A percentile compares a stretch with the other conserved stretches of the same genome.
phyloP scores from a whole-genome alignment of 2,797 vertebrate genomes.

The Catharus ustulatus region DNA sequence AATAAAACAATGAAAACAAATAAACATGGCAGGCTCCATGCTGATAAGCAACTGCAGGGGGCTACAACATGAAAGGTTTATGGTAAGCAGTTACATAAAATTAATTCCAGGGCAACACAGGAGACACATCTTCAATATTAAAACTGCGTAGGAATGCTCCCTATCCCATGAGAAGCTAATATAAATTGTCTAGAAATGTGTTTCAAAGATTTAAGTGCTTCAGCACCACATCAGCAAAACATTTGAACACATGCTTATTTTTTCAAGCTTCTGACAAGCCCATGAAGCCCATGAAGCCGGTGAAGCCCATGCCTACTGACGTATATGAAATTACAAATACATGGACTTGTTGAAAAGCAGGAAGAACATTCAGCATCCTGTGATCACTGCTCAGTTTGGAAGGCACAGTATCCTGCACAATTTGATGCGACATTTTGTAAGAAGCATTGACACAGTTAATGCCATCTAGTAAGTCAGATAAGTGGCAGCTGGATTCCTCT shows the following conservation, averaged over 20 bases:
- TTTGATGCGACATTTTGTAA: background rate
- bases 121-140: background rate
- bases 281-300: background rate
- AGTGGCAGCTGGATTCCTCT: background rate
- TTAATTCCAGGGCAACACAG: background rate
- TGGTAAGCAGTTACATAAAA: background rate
- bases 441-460: background rate
- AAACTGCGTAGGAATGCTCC: background rate
- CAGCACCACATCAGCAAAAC: background rate
- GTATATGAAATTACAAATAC: background rate
- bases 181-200: background rate
- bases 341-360: background rate
- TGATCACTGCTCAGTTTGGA: background rate
- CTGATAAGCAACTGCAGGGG: background rate
- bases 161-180: background rate
- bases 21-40: background rate
- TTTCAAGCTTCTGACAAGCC: background rate
- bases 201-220: background rate
- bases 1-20: slow-evolving; percentile 6
- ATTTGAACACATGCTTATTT: background rate
- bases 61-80: background rate
- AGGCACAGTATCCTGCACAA: background rate
- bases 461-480: background rate
- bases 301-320: background rate
- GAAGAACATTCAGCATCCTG: background rate